A percentile compares a stretch with the other conserved stretches of the same genome.
Conservation (phyloP, 1,140 invertebrate species). For the Leguminivora glycinivorella region DNA sequence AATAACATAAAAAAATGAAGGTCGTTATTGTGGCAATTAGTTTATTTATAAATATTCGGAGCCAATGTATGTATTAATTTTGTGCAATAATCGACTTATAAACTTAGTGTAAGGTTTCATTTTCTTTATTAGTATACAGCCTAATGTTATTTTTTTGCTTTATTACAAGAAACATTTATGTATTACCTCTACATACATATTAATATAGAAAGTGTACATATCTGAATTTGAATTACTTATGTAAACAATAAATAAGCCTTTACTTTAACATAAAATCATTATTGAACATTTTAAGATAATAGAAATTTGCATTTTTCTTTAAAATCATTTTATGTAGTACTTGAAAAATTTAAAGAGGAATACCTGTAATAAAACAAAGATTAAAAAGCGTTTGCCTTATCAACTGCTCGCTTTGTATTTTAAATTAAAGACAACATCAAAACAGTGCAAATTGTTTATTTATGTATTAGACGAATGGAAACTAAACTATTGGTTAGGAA, state of each 20-base stretch:
- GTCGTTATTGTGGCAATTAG: background rate
- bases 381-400: background rate
- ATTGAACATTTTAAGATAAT: background rate
- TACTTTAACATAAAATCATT: background rate
- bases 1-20: background rate
- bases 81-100: slow-evolving; percentile 28
- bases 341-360: no score
- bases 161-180: background rate
- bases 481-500: slow-evolving; percentile 1
- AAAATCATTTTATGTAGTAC: background rate
- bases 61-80: slow-evolving; percentile 11
- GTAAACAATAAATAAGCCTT: background rate
- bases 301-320: background rate
- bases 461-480: slow-evolving; percentile 7
- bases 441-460: slow-evolving; percentile 19
- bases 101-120: slow-evolving; percentile 16
- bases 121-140: slow-evolving; percentile 14
- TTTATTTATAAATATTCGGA: background rate
- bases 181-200: slow-evolving; percentile 14
- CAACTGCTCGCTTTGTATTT: background rate
- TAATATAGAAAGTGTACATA: slow-evolving; percentile 11
- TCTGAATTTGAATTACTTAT: slow-evolving; percentile 4
- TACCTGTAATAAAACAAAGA: background rate
- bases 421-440: background rate
- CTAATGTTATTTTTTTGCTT: slow-evolving; percentile 24